Conservation (phyloP, 2,888 invertebrate species). For the Busseola fusca region DNA sequence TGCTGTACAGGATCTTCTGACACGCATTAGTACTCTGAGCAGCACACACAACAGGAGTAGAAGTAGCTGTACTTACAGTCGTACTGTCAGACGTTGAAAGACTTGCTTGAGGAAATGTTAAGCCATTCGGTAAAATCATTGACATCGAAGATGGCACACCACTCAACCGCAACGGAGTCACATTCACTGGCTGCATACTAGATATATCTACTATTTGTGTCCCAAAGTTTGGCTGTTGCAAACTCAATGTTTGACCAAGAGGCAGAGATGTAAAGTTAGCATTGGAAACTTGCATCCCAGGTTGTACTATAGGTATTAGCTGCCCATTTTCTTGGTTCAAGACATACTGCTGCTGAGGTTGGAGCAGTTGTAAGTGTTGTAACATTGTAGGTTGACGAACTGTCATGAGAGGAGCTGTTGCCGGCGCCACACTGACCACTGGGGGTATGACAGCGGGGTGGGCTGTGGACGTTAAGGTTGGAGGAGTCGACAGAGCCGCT, state of each 20-base stretch:
- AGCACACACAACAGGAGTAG: slow-evolving; percentile 85
- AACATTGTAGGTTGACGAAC: slow-evolving; percentile 84
- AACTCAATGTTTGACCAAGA: slow-evolving; percentile 76
- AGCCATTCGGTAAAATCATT: slow-evolving; percentile 84
- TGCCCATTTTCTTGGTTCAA: slow-evolving; percentile 86
- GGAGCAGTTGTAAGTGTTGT: slow-evolving; percentile 70
- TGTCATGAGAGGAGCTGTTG: slow-evolving; percentile 83
- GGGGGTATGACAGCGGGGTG: slow-evolving; percentile 79
- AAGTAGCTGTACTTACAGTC: slow-evolving; percentile 83
- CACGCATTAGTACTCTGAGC: slow-evolving; percentile 83
- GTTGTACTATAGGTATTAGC: slow-evolving; percentile 86
- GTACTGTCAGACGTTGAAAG: slow-evolving; percentile 81
- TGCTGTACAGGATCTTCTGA: slow-evolving; percentile 84
- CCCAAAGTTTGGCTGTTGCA: slow-evolving; percentile 84
- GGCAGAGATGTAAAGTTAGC: slow-evolving; percentile 84
- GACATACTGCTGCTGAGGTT: slow-evolving; percentile 85
- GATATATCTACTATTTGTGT: slow-evolving; percentile 85
- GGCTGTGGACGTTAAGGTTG: slow-evolving; percentile 75
- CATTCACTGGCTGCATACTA: slow-evolving; percentile 85
- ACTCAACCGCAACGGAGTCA: slow-evolving; percentile 82
- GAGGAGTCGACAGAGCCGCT: slow-evolving; percentile 76
- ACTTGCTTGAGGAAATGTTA: slow-evolving; percentile 82
- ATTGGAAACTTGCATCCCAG: slow-evolving; percentile 84
- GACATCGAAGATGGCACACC: slow-evolving; percentile 86
- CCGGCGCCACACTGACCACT: slow-evolving; percentile 82